phyloP scores from a whole-genome alignment of 2,888 invertebrate species.

The Polylopha cassiicola region DNA sequence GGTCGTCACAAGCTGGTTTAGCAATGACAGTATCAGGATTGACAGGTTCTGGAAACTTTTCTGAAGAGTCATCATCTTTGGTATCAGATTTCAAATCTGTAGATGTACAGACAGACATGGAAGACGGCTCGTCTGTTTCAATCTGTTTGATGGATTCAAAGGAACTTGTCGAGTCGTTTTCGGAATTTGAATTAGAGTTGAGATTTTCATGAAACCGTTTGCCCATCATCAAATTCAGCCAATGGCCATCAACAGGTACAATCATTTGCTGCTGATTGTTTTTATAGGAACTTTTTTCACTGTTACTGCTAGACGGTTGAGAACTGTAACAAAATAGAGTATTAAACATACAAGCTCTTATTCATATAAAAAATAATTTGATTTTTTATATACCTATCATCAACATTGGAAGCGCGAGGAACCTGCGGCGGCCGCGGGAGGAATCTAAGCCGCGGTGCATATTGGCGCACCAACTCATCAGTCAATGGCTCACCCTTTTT shows the following conservation, averaged over 20 bases:
- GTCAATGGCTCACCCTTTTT: slow-evolving; percentile 61
- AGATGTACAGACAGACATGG: slow-evolving; percentile 73
- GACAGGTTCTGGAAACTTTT: slow-evolving; percentile 46
- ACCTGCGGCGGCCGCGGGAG: slow-evolving; percentile 54
- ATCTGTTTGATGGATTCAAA: slow-evolving; percentile 62
- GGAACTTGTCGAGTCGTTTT: slow-evolving; percentile 76
- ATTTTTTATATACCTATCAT: slow-evolving; percentile 50
- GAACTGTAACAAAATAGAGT: slow-evolving; percentile 47
- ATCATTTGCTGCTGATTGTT: slow-evolving; percentile 65
- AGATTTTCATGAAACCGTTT: slow-evolving; percentile 75
- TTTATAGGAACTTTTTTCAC: slow-evolving; percentile 70
- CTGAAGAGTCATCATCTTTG: slow-evolving; percentile 59
- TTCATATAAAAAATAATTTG: neutral
- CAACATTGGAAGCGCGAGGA: slow-evolving; percentile 37
- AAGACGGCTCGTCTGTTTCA: slow-evolving; percentile 76
- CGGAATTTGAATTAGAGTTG: slow-evolving; percentile 68
- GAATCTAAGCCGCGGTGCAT: slow-evolving; percentile 61
- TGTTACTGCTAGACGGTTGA: slow-evolving; percentile 71
- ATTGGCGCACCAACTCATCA: slow-evolving; percentile 59
- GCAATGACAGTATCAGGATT: slow-evolving; percentile 49
- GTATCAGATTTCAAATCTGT: slow-evolving; percentile 59
- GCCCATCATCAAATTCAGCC: slow-evolving; percentile 80
- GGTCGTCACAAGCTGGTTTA: slow-evolving; percentile 47
- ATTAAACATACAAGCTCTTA: neutral
- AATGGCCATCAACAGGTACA: slow-evolving; percentile 75